Percentiles rank a stretch among this genome's conserved stretches.
Evolutionary conservation across 2,888 invertebrate species (phyloP).

Genomic region (Cacoxenus indagator): DNA sequence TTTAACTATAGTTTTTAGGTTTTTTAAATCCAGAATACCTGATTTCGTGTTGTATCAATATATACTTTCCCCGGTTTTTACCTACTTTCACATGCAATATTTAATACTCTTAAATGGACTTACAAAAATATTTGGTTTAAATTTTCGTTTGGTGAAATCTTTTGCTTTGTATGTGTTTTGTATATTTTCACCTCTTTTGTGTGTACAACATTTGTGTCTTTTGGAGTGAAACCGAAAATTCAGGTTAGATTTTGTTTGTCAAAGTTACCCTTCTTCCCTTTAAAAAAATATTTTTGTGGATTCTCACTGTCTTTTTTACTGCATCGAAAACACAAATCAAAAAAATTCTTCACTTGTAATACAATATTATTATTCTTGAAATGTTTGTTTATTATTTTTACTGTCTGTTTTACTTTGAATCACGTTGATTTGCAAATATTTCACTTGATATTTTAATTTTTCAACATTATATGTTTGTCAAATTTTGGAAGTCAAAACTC

Average conservation of each 20-base stretch:
- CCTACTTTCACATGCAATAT: too few relatives aligned
- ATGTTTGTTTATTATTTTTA: too few relatives aligned
- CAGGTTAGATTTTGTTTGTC: background rate
- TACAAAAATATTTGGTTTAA: background rate
- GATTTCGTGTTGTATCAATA: too few relatives aligned
- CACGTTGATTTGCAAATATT: too few relatives aligned
- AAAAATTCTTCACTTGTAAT: too few relatives aligned
- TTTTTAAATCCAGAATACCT: too few relatives aligned
- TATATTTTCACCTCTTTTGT: background rate
- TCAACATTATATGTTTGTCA: slow-evolving; percentile 12
- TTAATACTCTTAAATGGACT: too few relatives aligned
- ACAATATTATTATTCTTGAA: too few relatives aligned
- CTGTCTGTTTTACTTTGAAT: background rate
- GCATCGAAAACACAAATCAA: too few relatives aligned
- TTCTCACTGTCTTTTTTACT: background rate
- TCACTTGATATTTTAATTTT: background rate
- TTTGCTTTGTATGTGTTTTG: background rate
- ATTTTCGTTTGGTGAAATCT: background rate
- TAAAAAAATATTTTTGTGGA: background rate
- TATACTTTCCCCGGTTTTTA: too few relatives aligned
- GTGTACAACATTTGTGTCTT: background rate
- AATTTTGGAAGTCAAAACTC: background rate
- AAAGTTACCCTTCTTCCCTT: too few relatives aligned
- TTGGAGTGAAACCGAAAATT: slow-evolving; percentile 8
- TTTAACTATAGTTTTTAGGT: too few relatives aligned